phyloP scores from a whole-genome alignment of 2,888 invertebrate species.

The Tetragonula carbonaria region DNA sequence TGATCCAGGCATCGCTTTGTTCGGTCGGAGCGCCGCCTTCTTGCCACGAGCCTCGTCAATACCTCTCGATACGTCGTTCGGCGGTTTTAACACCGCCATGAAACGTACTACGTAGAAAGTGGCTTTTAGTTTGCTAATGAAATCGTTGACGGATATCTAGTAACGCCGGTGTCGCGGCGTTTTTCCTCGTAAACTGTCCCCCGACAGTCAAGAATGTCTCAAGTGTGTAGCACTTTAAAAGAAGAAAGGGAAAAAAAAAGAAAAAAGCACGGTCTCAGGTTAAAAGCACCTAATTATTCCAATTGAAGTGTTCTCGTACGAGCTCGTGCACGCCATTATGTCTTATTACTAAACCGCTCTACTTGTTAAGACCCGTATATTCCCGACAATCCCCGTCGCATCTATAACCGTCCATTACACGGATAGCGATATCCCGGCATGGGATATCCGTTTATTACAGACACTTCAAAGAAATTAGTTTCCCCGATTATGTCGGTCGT shows the following conservation, averaged over 20 bases:
- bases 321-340: constrained; percentile 23
- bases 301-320: background rate
- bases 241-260: too few relatives aligned
- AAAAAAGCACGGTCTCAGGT: background rate
- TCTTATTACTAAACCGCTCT: constrained; percentile 4
- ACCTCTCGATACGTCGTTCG: background rate
- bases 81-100: background rate
- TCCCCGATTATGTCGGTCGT: background rate
- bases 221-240: background rate
- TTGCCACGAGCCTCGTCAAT: background rate
- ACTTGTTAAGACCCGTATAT: constrained; percentile 20
- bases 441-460: constrained; percentile 10
- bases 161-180: background rate
- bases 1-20: constrained; percentile 51
- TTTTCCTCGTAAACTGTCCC: background rate
- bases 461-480: constrained; percentile 15
- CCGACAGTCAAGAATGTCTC: background rate
- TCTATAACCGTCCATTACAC: constrained; percentile 8
- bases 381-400: background rate
- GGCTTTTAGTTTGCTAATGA: background rate
- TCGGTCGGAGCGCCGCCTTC: constrained; percentile 38
- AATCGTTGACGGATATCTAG: background rate
- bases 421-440: constrained; percentile 10
- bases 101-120: background rate
- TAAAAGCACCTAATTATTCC: background rate